These are phyloP conservation scores for Grammomys dolichurus DNA, from an alignment of 2,113 vertebrate species.

Conservation along the genomic window DNA sequence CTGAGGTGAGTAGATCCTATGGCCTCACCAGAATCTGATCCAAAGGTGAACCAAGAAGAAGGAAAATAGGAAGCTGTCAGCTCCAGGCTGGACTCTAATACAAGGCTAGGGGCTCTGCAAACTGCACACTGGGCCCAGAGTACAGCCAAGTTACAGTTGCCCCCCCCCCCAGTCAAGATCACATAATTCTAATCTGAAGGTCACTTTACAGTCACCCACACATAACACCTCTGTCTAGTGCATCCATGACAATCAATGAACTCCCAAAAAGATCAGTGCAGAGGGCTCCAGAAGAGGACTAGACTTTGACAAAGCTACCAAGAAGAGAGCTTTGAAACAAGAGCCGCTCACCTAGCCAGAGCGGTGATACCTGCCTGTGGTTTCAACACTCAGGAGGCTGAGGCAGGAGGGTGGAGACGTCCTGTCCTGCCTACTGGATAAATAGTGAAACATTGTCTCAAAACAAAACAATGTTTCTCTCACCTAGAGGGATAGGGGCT, in stretches of 20 bases:
- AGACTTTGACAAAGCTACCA: not conserved
- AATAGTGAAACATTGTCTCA: not conserved
- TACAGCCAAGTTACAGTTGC: not conserved
- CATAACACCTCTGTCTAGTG: not conserved
- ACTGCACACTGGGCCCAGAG: not conserved
- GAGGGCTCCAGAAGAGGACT: not conserved
- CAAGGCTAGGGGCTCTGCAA: too few relatives aligned
- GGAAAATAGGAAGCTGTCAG: not conserved
- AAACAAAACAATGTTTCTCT: not conserved
- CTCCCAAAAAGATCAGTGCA: not conserved
- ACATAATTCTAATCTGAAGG: too few relatives aligned
- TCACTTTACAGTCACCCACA: not conserved
- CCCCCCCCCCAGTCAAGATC: not conserved
- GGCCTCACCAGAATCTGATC: not conserved
- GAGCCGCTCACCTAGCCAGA: not conserved
- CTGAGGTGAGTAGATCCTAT: not conserved
- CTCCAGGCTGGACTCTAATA: not conserved
- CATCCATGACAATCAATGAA: not conserved
- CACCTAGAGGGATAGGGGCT: not conserved
- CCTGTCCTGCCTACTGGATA: not conserved
- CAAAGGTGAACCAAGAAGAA: not conserved
- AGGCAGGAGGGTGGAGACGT: not conserved
- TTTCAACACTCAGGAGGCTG: not conserved
- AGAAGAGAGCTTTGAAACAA: not conserved
- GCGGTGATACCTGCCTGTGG: not conserved